Evolutionary conservation across 1,140 invertebrate species (phyloP).

Genomic region (Leptinotarsa lineolata): DNA sequence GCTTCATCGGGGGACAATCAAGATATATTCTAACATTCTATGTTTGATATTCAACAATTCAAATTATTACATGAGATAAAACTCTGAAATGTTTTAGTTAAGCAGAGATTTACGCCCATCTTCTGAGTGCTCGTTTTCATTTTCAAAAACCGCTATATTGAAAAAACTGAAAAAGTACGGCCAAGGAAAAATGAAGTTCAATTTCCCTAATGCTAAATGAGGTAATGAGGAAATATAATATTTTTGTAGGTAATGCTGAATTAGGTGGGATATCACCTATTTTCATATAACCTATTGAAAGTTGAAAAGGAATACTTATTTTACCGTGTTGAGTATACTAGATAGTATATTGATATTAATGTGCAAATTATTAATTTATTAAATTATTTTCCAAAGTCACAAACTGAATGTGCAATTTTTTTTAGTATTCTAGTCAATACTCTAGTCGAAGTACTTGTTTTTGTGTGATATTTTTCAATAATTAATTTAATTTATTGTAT

Average conservation of each 20-base stretch:
- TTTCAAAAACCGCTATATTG: too few species aligned
- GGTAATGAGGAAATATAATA: not conserved
- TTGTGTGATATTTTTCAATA: slow-evolving; percentile 10
- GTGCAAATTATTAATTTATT: not conserved
- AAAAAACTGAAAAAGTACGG: too few species aligned
- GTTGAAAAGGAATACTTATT: too few species aligned
- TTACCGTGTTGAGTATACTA: not conserved
- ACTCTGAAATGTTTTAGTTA: too few species aligned
- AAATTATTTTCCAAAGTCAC: not conserved
- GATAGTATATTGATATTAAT: not conserved
- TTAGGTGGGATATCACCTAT: not conserved
- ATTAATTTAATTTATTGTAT: slow-evolving; percentile 14
- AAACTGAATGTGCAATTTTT: slow-evolving; percentile 16
- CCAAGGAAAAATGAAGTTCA: not conserved
- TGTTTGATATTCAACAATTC: too few species aligned
- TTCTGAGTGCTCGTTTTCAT: too few species aligned
- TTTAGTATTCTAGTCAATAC: not conserved
- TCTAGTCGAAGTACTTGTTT: slow-evolving; percentile 16
- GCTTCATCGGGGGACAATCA: not conserved
- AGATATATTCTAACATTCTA: too few species aligned
- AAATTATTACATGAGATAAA: too few species aligned
- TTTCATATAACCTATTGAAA: not conserved
- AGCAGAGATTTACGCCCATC: too few species aligned
- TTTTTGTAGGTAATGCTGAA: not conserved
- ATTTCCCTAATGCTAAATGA: not conserved